Conservation (phyloP, 2,797 vertebrate genomes). For the Typhlichthys eigenmanni region DNA sequence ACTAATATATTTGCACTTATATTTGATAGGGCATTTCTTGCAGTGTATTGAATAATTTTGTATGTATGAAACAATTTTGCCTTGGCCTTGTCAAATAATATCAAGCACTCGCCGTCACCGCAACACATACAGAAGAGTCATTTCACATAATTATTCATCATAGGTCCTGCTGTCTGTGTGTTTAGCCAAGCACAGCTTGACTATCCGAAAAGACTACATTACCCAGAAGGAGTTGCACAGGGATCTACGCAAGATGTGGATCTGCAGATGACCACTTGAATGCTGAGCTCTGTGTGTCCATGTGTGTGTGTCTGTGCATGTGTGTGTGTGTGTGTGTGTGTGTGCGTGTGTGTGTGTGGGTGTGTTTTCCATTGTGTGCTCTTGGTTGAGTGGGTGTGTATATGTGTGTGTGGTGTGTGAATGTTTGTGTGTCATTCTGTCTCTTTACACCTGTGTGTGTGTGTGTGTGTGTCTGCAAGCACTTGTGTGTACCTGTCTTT, state of each 20-base stretch:
- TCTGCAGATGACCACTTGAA: too few relatives aligned
- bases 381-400: background rate
- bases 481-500: background rate
- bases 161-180: too few relatives aligned
- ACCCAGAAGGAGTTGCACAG: too few relatives aligned
- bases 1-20: too few relatives aligned
- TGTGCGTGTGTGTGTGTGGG: background rate
- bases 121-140: background rate
- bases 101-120: background rate
- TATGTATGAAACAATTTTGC: conserved; percentile 12
- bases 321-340: background rate
- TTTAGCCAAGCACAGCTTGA: too few relatives aligned
- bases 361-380: background rate
- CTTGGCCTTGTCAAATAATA: conserved; percentile 13
- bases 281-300: background rate
- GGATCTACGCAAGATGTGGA: too few relatives aligned
- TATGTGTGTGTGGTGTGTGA: background rate
- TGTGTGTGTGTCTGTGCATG: background rate
- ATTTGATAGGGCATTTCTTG: too few relatives aligned
- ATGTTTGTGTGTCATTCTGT: background rate
- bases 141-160: too few relatives aligned
- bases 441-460: background rate
- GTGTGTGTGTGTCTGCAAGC: background rate
- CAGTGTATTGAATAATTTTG: conserved; percentile 16
- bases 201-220: too few relatives aligned